Evolutionary conservation across 1,140 invertebrate genomes (phyloP), one percentile per base, ranked within the genome.

Genomic region (Hylaeus anthracinus): DNA sequence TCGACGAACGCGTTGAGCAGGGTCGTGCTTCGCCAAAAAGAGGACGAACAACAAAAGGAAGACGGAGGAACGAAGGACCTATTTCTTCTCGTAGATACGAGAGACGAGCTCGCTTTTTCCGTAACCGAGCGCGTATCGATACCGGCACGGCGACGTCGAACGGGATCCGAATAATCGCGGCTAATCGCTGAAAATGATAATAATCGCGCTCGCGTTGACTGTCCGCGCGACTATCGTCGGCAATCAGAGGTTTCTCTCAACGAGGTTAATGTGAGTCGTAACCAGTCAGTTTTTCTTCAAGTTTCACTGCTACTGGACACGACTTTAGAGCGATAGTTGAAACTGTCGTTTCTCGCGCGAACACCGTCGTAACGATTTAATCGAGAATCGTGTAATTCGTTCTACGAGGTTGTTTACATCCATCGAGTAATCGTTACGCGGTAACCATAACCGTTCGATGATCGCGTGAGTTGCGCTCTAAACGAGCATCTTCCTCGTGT

Each of bases 1-100:
- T 90, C 90, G 87, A 86, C 64, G 76, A 79, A 83, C 4, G 81
- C 87, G 87, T 88, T 72, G 79, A 80, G 64, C 79, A 70, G 86
- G 79, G 78, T 84, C 81, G 76, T 64, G 79, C 53, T 71, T 65
- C 51, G 81, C 56, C 81, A 67, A 89, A 90, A 85, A 74, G 71
- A 74, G 75, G 10, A 81, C 66, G 69, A 66, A 84, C 64, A 73
- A 82, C 70, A 76, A 66, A 72, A 85, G 72, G 56, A 37, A 43
- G 56, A 71, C 37, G 39, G 43, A 79, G 53, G 43, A 64, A 15
- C 14, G 39, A 64, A 65, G 56, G 78, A 71, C 56, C 82, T 66
- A 70, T 85, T 85, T 87, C 80, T 83, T 83, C 65, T 58, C 72
- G 86, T 85, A 84, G 79, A 89, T 87, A 83, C 70, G 74, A 4